phyloP scores from a whole-genome alignment of 2,113 vertebrate species.

The Anguilla rostrata region DNA sequence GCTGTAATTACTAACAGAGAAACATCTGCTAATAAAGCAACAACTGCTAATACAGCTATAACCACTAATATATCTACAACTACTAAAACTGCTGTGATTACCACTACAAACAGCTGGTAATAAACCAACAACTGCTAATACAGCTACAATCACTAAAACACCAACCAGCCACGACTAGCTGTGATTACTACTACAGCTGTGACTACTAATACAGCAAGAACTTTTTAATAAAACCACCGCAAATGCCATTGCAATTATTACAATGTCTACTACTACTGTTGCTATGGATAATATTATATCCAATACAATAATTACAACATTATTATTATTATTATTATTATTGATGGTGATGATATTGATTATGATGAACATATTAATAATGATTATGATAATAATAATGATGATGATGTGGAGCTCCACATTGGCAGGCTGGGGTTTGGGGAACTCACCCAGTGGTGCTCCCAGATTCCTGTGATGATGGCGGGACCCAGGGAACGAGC shows the following conservation, averaged over 20 bases:
- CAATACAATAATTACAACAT: background rate
- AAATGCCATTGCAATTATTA: no score
- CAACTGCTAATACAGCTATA: background rate
- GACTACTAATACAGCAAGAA: no score
- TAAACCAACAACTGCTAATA: background rate
- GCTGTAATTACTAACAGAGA: background rate
- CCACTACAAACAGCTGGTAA: background rate
- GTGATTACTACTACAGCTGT: background rate
- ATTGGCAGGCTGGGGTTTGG: background rate
- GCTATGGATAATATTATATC: background rate
- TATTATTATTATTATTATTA: background rate
- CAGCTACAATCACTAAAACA: no score
- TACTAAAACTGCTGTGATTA: background rate
- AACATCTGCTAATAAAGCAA: background rate
- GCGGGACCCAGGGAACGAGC: slow-evolving; percentile 74
- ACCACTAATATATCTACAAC: no score
- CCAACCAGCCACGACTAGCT: background rate
- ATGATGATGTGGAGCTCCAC: background rate
- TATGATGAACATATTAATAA: background rate
- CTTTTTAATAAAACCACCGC: no score
- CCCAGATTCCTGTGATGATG: slow-evolving; percentile 76
- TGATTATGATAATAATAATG: background rate
- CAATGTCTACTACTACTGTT: no score
- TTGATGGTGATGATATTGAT: background rate
- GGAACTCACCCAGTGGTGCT: slow-evolving; percentile 78